Percentiles rank a stretch among this genome's conserved stretches.
Evolutionary conservation across 2,888 invertebrate genomes (phyloP).

Genomic region (Caenorhabditis japonica): DNA sequence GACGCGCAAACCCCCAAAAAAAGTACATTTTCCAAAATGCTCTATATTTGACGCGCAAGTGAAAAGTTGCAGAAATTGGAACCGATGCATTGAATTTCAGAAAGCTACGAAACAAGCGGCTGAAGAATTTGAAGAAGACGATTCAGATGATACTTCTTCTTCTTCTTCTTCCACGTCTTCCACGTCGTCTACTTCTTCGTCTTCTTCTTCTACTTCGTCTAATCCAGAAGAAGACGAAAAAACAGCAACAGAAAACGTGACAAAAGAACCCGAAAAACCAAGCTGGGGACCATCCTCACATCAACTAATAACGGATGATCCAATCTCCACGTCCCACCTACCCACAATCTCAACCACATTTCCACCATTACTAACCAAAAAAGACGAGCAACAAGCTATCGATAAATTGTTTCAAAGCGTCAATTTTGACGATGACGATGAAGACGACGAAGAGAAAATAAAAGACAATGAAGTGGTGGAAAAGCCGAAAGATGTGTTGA

Average conservation of each 20-base stretch:
- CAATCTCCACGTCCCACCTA: neutral
- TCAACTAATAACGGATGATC: constrained; percentile 3
- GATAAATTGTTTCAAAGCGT: constrained; percentile 10
- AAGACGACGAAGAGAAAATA: neutral
- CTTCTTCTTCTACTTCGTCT: too few species aligned
- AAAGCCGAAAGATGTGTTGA: neutral
- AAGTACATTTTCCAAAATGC: too few species aligned
- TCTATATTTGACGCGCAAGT: neutral
- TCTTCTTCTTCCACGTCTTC: constrained; percentile 3
- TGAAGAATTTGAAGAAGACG: neutral
- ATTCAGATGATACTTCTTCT: neutral
- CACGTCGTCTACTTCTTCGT: too few species aligned
- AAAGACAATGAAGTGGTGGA: constrained; percentile 4
- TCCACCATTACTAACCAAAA: neutral
- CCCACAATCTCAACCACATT: neutral
- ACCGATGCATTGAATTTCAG: too few species aligned
- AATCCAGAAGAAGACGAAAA: neutral
- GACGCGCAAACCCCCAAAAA: neutral
- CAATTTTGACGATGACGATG: neutral
- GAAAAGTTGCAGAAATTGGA: neutral
- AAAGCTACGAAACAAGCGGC: too few species aligned
- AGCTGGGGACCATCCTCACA: constrained; percentile 9
- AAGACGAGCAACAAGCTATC: constrained; percentile 1
- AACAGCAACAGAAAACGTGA: neutral
- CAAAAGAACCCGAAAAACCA: too few species aligned